Conservation (phyloP, 2,888 invertebrate species). For the Ectobius pallidus region DNA sequence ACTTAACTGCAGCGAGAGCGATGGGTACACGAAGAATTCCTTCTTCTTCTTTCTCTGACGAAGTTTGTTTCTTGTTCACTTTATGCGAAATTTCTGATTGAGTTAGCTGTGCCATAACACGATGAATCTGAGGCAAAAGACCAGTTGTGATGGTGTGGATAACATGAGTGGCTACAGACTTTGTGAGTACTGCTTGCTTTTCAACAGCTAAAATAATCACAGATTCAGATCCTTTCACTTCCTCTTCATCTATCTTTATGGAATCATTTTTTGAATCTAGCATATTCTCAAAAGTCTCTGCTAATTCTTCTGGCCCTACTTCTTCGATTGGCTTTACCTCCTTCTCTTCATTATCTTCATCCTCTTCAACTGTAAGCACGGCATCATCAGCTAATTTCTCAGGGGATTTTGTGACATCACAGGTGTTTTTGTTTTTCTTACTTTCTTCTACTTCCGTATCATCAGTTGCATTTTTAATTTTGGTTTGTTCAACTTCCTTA, state of each 20-base stretch:
- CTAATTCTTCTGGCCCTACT: not conserved
- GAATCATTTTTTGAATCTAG: not conserved
- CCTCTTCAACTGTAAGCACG: not conserved
- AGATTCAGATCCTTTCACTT: conserved; percentile 28
- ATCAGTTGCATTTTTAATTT: too few species aligned
- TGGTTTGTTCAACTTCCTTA: too few species aligned
- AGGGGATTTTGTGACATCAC: not conserved
- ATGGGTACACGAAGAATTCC: conserved; percentile 91
- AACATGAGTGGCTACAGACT: conserved; percentile 76
- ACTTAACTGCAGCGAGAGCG: conserved; percentile 89
- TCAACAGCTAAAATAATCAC: conserved; percentile 48
- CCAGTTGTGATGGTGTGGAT: conserved; percentile 71
- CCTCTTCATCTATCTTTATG: conserved; percentile 20
- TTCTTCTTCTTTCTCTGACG: conserved; percentile 82
- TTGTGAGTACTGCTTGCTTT: conserved; percentile 62
- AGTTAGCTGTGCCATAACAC: conserved; percentile 69
- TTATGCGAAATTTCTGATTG: conserved; percentile 79
- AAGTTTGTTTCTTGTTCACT: conserved; percentile 70
- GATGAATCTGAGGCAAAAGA: conserved; percentile 81
- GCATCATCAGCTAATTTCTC: conserved; percentile 10
- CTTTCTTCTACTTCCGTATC: not conserved
- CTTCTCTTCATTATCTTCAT: conserved; percentile 19
- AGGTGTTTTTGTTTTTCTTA: not conserved
- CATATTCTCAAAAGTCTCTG: not conserved
- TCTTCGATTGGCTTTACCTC: not conserved